phyloP scores from a whole-genome alignment of 2,113 vertebrate genomes.

The Nerophis ophidion region DNA sequence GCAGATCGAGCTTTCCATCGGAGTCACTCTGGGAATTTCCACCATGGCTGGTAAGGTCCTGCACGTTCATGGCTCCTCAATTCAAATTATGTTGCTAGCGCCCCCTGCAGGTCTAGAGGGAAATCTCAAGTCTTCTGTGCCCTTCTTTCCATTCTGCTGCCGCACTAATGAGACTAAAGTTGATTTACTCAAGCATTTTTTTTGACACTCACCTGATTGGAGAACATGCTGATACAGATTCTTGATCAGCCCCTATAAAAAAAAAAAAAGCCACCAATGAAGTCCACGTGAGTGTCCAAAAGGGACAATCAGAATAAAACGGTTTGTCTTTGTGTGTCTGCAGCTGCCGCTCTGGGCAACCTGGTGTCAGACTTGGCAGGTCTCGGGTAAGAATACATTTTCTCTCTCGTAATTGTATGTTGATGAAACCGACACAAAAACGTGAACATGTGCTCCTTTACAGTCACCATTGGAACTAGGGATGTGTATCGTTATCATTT shows the following conservation, averaged over 20 bases:
- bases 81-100: not conserved
- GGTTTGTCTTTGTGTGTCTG: conserved; percentile 21
- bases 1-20: conserved; percentile 94
- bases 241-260: too few species aligned
- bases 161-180: too few species aligned
- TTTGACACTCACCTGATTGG: too few species aligned
- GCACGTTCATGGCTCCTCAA: not conserved
- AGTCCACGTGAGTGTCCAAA: too few species aligned
- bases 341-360: conserved; percentile 94
- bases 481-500: too few species aligned
- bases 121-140: not conserved
- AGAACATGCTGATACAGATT: not conserved
- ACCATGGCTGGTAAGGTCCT: conserved; percentile 87
- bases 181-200: too few species aligned
- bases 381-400: conserved; percentile 79
- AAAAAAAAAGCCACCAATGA: too few species aligned
- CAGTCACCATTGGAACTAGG: too few species aligned
- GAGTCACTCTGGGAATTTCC: conserved; percentile 92
- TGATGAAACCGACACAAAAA: too few species aligned
- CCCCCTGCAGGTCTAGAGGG: not conserved
- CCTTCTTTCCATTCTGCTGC: not conserved
- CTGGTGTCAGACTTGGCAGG: conserved; percentile 95
- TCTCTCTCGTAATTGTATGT: too few species aligned
- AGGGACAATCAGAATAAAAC: not conserved
- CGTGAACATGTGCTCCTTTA: too few species aligned